These are phyloP conservation scores for Eulemur rufifrons DNA, from an alignment of 2,113 vertebrate species.

Conservation along the genomic window DNA sequence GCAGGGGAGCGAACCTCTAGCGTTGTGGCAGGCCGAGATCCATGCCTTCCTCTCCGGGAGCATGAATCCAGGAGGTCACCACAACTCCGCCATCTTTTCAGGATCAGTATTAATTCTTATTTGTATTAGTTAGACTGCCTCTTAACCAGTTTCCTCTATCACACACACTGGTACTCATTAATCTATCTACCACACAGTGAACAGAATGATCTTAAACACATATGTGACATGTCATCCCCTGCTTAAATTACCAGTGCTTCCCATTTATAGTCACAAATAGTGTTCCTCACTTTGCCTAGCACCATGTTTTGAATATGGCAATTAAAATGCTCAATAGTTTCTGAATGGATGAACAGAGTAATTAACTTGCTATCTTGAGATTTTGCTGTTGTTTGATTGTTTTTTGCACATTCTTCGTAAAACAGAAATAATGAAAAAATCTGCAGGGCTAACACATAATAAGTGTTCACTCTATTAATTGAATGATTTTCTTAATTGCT, in stretches of 20 bases:
- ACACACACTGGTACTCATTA: background rate
- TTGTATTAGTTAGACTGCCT: background rate
- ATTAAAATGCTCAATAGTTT: background rate
- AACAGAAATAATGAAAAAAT: background rate
- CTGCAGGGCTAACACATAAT: background rate
- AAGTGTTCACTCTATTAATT: background rate
- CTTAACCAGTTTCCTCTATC: background rate
- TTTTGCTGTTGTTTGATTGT: background rate
- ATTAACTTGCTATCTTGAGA: background rate
- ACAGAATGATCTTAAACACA: background rate
- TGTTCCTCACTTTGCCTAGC: background rate
- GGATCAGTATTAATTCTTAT: background rate
- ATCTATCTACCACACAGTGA: background rate
- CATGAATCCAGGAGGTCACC: too few species aligned
- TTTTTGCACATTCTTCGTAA: background rate
- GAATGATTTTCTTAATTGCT: constrained; percentile 17
- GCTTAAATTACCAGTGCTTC: background rate
- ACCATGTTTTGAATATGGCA: background rate
- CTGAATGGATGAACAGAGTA: background rate
- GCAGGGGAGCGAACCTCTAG: too few species aligned
- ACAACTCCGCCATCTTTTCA: too few species aligned
- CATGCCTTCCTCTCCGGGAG: too few species aligned
- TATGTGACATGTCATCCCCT: background rate
- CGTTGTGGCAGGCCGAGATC: too few species aligned
- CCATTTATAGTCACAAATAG: background rate